Evolutionary conservation across 1,140 invertebrate genomes (phyloP).

Genomic region (Brachionus sp.): DNA sequence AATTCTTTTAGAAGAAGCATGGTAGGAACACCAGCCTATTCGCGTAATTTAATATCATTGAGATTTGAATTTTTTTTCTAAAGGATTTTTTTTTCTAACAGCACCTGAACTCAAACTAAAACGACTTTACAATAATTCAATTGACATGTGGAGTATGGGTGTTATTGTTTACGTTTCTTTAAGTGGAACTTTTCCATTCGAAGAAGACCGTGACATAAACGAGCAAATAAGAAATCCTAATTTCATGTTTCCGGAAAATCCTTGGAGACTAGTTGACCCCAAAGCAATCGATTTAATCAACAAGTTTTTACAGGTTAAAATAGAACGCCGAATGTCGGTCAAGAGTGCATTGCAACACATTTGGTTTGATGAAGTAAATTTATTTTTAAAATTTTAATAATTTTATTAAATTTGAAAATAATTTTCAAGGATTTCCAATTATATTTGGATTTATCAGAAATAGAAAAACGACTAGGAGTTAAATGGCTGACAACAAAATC

Average conservation of each 20-base stretch:
- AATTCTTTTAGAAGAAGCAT: slow-evolving; percentile 94
- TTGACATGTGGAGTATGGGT: slow-evolving; percentile 99
- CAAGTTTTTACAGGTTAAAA: slow-evolving; percentile 31
- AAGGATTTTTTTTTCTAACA: slow-evolving; percentile 65
- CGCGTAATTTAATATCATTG: slow-evolving; percentile 68
- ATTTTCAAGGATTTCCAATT: slow-evolving; percentile 40
- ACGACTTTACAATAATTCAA: slow-evolving; percentile 94
- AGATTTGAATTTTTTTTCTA: neutral
- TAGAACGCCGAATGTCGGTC: slow-evolving; percentile 34
- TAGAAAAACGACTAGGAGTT: neutral
- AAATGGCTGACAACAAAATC: slow-evolving; percentile 33
- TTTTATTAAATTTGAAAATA: too few species aligned
- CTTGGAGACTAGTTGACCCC: neutral
- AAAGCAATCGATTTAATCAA: slow-evolving; percentile 38
- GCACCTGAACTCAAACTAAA: slow-evolving; percentile 67
- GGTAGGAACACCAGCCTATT: slow-evolving; percentile 95
- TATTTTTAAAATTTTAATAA: neutral
- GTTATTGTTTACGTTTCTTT: slow-evolving; percentile 84
- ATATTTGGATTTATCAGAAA: slow-evolving; percentile 29
- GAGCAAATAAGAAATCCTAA: slow-evolving; percentile 37
- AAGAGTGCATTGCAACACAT: slow-evolving; percentile 6
- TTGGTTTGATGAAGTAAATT: slow-evolving; percentile 11
- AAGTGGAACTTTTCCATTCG: slow-evolving; percentile 44
- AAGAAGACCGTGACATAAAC: slow-evolving; percentile 41
- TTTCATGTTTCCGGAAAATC: slow-evolving; percentile 43